phyloP scores from a whole-genome alignment of 2,888 invertebrate species.

The Acrobasis suavella region DNA sequence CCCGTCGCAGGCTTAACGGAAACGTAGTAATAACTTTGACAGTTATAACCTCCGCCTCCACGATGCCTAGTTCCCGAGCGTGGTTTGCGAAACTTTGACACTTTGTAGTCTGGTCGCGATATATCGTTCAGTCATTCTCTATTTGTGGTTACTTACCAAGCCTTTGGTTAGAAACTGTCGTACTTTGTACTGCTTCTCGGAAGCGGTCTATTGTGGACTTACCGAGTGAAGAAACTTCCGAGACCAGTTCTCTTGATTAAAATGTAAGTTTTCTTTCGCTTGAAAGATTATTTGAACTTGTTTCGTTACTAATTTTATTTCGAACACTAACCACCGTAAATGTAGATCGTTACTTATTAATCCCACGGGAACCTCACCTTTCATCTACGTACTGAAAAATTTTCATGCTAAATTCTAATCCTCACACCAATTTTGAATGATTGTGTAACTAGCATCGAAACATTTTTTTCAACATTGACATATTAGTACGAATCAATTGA shows the following conservation, averaged over 20 bases:
- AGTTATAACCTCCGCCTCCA: slow-evolving; percentile 63
- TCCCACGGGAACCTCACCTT: no score
- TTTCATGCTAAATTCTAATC: no score
- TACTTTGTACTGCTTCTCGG: neutral
- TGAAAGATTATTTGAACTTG: neutral
- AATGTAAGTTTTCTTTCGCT: neutral
- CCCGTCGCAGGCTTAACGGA: slow-evolving; percentile 45
- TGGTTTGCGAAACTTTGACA: slow-evolving; percentile 65
- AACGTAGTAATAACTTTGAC: slow-evolving; percentile 65
- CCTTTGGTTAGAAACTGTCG: slow-evolving; percentile 10
- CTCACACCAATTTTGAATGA: no score
- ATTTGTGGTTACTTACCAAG: slow-evolving; percentile 37
- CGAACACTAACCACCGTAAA: no score
- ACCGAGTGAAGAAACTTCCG: neutral
- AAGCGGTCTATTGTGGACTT: neutral
- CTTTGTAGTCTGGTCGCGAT: slow-evolving; percentile 54
- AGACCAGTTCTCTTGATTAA: neutral
- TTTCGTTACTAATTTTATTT: neutral
- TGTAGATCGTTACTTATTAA: no score
- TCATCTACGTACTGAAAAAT: no score
- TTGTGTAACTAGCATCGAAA: no score
- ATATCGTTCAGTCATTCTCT: slow-evolving; percentile 49
- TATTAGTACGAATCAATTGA: no score
- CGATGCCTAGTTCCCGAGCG: slow-evolving; percentile 50
- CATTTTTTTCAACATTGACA: no score